phyloP scores from a whole-genome alignment of 2,113 vertebrate genomes.

The Hepsetus odoe region DNA sequence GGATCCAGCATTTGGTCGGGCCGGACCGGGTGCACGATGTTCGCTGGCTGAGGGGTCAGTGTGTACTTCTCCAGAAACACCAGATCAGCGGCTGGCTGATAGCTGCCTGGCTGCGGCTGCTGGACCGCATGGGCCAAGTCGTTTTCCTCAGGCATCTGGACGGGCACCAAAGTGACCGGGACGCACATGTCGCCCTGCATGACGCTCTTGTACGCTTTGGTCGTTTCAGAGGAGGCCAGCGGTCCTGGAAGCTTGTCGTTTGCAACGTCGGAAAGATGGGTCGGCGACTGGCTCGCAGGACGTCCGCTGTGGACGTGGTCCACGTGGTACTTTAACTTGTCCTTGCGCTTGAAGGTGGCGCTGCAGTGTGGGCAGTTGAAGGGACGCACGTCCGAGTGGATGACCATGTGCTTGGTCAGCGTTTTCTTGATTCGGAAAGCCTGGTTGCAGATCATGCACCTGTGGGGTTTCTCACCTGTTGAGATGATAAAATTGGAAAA shows the following conservation, averaged over 20 bases:
- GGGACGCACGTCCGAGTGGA: slow-evolving; percentile 94
- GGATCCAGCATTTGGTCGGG: slow-evolving; percentile 92
- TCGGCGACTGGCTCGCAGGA: slow-evolving; percentile 72
- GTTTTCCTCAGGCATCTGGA: slow-evolving; percentile 76
- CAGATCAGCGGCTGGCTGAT: slow-evolving; percentile 85
- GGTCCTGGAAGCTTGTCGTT: slow-evolving; percentile 75
- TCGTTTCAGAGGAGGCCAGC: slow-evolving; percentile 72
- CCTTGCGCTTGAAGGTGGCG: slow-evolving; percentile 95
- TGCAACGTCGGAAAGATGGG: slow-evolving; percentile 51
- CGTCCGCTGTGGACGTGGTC: slow-evolving; percentile 91
- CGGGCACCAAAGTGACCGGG: slow-evolving; percentile 85
- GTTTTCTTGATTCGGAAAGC: slow-evolving; percentile 98
- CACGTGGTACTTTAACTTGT: slow-evolving; percentile 97
- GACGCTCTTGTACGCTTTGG: slow-evolving; percentile 81
- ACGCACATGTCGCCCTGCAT: slow-evolving; percentile 80
- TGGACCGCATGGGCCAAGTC: slow-evolving; percentile 71
- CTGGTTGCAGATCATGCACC: slow-evolving; percentile 93
- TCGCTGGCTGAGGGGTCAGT: slow-evolving; percentile 88
- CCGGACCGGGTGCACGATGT: slow-evolving; percentile 88
- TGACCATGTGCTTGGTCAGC: slow-evolving; percentile 96
- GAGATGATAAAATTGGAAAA: not conserved
- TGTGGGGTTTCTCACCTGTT: slow-evolving; percentile 94
- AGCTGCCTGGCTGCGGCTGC: slow-evolving; percentile 78
- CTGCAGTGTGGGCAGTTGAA: slow-evolving; percentile 95
- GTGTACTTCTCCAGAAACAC: slow-evolving; percentile 96